Base-by-base conservation (phyloP, 2,888 invertebrate genomes). In the Piscicola geometra region DNA sequence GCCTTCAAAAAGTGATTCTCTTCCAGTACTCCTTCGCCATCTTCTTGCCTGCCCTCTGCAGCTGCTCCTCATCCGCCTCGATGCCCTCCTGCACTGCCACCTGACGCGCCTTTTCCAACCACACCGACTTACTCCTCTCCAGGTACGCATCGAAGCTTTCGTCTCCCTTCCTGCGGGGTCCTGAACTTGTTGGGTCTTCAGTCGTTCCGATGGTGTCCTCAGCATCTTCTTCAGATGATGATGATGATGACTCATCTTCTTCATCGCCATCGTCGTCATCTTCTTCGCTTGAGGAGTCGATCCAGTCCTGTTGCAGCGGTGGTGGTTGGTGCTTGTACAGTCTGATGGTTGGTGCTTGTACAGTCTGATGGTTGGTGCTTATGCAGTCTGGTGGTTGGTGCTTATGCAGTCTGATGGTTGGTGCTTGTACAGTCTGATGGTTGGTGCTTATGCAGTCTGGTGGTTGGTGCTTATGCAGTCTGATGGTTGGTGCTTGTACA, bases 81-180 rank as follows among this genome's bases (percentile, higher is more conserved):
- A 83, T 79, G 3, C 81, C 81, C 78, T 83, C 83, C 68, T 81
- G 80, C 77, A 82, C 81, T 77, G 82, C 83, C 36, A 82, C 82
- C 52, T 81, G 81, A 32, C 80, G 78, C 5, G 84, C 84, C 73
- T 83, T 81, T 32, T 78, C 71, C 32, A 82, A 69, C 85, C 85
- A 85, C 78, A 82, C 82, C 25, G 82, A 82, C 71, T 82, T 81
- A 3, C 82, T 83, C 25, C 84, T 75, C 50, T 78, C 77, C 76
- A 83, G 84, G 77, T 84, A 85, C 47, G 67, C 47, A 28, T 75
- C 41, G 32, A 68, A 75, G 15, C 18, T 50, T 75, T 75, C 75
- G 21, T 47, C 50, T 28, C 25, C 21, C 35, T 75, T 68, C 35
- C 64, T 73, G n/a, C 73, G 47, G 5, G 73, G 73, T 30, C 73